phyloP scores from a whole-genome alignment of 2,797 vertebrate species.

The Diglossa cyanea region DNA sequence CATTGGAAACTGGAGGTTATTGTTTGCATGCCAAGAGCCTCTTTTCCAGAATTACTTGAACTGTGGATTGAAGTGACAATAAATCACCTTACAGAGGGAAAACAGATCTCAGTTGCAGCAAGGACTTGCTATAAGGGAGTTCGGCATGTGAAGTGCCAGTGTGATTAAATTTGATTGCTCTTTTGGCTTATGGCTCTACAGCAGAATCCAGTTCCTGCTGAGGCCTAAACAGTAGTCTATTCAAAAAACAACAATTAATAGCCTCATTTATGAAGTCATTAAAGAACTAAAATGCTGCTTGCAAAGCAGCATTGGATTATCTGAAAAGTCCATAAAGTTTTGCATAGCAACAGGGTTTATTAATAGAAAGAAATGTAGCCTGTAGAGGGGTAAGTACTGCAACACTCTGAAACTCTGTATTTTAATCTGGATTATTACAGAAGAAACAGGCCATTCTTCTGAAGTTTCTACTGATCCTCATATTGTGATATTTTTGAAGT shows the following conservation, averaged over 20 bases:
- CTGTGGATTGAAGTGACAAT: background rate
- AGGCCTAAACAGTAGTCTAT: background rate
- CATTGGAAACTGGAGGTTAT: background rate
- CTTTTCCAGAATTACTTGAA: background rate
- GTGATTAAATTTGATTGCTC: background rate
- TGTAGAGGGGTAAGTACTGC: background rate
- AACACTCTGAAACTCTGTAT: background rate
- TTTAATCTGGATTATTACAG: background rate
- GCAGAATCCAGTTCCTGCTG: background rate
- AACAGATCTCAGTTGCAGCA: background rate
- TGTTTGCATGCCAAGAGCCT: background rate
- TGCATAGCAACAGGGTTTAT: background rate
- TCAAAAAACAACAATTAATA: background rate
- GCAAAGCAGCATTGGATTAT: background rate
- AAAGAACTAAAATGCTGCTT: background rate
- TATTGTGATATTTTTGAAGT: background rate
- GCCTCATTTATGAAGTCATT: background rate
- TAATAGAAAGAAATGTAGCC: background rate
- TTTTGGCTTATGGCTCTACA: background rate
- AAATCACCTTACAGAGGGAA: background rate
- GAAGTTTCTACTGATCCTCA: background rate
- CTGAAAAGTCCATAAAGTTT: background rate
- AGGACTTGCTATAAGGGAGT: fast-evolving
- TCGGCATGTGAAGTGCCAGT: background rate
- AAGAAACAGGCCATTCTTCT: background rate